A percentile compares a stretch with the other conserved stretches of the same genome.
Conservation (phyloP, 2,797 vertebrate genomes). For the Masticophis lateralis region DNA sequence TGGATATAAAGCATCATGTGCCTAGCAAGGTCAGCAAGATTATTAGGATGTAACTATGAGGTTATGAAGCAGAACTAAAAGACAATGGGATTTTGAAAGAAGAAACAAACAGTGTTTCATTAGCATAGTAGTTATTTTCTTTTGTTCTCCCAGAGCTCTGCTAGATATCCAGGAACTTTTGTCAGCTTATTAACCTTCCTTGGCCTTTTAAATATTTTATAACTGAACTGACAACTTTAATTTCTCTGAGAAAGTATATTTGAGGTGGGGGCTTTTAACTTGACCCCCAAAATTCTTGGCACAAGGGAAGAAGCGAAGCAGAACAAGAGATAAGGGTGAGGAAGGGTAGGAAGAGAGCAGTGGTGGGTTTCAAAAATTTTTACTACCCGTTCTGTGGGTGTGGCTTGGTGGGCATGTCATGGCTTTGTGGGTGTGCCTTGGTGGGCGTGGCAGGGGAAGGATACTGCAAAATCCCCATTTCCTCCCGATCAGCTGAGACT, state of each 20-base stretch:
- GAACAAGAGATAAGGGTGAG: neutral
- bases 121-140: neutral
- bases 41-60: neutral
- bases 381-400: too few species aligned
- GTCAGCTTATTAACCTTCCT: neutral
- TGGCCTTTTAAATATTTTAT: slow-evolving; percentile 12
- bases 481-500: too few species aligned
- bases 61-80: neutral
- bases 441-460: too few species aligned
- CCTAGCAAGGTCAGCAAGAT: neutral
- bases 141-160: neutral
- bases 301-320: neutral
- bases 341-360: neutral
- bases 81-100: neutral
- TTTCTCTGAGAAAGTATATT: neutral
- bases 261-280: neutral
- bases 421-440: too few species aligned
- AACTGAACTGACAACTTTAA: neutral
- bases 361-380: too few species aligned
- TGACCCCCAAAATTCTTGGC: neutral
- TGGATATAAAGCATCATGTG: neutral
- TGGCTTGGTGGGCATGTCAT: too few species aligned
- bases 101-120: neutral
- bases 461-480: too few species aligned
- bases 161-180: neutral